phyloP scores from a whole-genome alignment of 2,888 invertebrate genomes.

The Strigamia maritima region DNA sequence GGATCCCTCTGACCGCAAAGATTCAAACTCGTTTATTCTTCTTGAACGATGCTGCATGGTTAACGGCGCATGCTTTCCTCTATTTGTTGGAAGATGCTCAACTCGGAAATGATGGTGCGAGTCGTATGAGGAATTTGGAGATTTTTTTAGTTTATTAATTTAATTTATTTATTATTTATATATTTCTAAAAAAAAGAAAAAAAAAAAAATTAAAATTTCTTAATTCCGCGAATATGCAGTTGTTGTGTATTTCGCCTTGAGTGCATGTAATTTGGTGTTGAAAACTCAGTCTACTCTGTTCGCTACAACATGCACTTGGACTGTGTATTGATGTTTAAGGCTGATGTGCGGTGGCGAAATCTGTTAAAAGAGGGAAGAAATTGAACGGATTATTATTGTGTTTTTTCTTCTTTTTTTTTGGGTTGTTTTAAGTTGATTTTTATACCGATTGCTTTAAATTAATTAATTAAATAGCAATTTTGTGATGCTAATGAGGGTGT shows the following conservation, averaged over 20 bases:
- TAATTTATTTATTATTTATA: too few species aligned
- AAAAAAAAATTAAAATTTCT: neutral
- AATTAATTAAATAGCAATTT: neutral
- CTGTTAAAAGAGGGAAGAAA: neutral
- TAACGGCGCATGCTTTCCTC: neutral
- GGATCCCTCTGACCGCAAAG: neutral
- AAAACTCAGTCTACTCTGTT: neutral
- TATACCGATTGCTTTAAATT: too few species aligned
- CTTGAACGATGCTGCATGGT: neutral
- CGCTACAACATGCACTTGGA: neutral
- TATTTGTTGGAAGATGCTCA: neutral
- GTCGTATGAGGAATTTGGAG: neutral
- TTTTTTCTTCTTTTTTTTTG: too few species aligned
- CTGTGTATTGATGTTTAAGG: constrained; percentile 21
- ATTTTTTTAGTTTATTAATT: neutral
- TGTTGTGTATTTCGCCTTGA: constrained; percentile 1
- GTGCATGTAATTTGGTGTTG: neutral
- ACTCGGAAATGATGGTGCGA: neutral
- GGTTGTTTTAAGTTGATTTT: too few species aligned
- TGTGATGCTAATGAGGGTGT: neutral
- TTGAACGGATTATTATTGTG: neutral
- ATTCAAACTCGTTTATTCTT: constrained; percentile 12
- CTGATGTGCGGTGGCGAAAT: neutral
- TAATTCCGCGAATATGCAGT: neutral
- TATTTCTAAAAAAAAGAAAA: too few species aligned